Percentiles rank a stretch among this genome's conserved stretches.
Evolutionary conservation across 2,797 vertebrate genomes (phyloP).

Genomic region (Clamator glandarius): DNA sequence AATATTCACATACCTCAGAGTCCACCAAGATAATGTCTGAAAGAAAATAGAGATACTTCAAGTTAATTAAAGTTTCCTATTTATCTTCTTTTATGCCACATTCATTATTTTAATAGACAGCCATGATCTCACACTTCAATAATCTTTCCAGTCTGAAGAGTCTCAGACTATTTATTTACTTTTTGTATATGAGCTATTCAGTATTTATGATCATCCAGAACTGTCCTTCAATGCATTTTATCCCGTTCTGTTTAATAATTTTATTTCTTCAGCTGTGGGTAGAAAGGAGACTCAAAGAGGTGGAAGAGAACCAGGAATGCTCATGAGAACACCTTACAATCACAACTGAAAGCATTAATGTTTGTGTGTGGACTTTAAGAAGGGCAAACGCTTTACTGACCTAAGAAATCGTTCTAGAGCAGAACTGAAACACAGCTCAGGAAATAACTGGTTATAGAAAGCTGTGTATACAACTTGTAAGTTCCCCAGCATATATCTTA

Average conservation of each 20-base stretch:
- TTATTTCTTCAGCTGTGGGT: neutral
- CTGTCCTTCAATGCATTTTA: neutral
- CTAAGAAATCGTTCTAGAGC: neutral
- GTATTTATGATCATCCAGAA: neutral
- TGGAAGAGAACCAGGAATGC: neutral
- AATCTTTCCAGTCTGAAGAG: neutral
- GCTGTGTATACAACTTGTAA: neutral
- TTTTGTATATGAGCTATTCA: neutral
- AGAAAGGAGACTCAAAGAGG: neutral
- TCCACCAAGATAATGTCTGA: slow-evolving; percentile 93
- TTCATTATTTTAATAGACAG: neutral
- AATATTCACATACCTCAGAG: slow-evolving; percentile 85
- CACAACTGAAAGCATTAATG: neutral
- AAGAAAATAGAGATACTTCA: neutral
- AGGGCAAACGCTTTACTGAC: neutral
- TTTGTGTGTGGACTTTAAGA: neutral
- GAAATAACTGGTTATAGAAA: neutral
- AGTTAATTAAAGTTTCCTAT: neutral
- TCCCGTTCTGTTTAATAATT: neutral
- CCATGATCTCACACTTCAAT: neutral
- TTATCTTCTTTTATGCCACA: neutral
- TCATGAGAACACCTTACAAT: neutral
- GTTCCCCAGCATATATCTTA: neutral
- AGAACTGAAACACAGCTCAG: neutral
- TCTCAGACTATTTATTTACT: neutral